These are phyloP conservation scores for Cheilosia scutellata DNA, from an alignment of 2,888 invertebrate genomes.

Conservation along the genomic window DNA sequence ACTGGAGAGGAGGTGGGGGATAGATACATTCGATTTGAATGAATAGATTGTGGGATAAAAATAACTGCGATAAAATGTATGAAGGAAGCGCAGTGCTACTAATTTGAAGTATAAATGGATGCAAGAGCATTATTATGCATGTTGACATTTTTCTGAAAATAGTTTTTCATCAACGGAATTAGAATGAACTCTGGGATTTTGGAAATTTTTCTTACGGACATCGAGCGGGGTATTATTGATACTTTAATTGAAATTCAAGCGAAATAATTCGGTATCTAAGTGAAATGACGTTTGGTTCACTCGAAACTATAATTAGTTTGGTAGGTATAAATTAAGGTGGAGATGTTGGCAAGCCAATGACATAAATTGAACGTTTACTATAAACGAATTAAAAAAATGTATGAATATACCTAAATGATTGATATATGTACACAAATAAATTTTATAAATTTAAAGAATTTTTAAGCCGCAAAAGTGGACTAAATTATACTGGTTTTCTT, in stretches of 20 bases:
- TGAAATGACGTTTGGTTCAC: no score
- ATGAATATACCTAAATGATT: no score
- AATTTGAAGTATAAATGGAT: slow-evolving; percentile 10
- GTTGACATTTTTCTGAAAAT: slow-evolving; percentile 40
- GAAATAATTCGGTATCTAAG: no score
- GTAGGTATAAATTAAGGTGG: no score
- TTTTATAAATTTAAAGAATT: no score
- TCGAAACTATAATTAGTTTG: no score
- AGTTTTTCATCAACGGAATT: slow-evolving; percentile 34
- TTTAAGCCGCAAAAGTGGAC: no score
- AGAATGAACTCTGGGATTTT: slow-evolving; percentile 15
- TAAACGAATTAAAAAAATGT: no score
- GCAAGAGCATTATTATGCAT: not conserved
- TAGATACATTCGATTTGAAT: slow-evolving; percentile 32
- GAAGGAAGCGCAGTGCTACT: slow-evolving; percentile 41
- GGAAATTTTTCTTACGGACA: not conserved
- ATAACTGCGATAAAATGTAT: slow-evolving; percentile 55
- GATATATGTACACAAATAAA: no score
- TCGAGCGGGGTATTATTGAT: not conserved
- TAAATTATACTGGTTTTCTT: no score
- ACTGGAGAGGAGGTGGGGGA: not conserved
- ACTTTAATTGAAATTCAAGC: not conserved
- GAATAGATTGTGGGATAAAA: slow-evolving; percentile 44
- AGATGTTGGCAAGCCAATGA: no score
- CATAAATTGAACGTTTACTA: no score